Base-by-base conservation (phyloP, 2,888 invertebrate genomes). In the Trichogramma evanescens region DNA sequence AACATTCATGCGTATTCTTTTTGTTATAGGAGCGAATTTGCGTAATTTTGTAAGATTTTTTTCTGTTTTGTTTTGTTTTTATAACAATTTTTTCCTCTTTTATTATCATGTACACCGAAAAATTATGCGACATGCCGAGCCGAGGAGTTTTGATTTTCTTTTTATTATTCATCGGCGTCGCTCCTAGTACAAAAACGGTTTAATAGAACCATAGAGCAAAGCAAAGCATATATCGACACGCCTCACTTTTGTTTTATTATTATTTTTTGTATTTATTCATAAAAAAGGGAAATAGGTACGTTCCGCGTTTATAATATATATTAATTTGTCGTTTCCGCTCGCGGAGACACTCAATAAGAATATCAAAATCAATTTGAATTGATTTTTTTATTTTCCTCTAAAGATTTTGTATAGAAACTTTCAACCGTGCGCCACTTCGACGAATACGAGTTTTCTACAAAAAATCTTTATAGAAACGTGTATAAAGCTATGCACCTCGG, bases 401-500 rank as follows among this genome's bases (percentile, higher is more conserved):
- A 63, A 61, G 56, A 61, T 61, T 63, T 63, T 63, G 46, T 50
- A 59, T 61, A 63, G 63, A 61, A 63, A 63, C 46, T 59, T 61
- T 54, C 44, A 41, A 56, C 46, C 50, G 60, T 39, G 50, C 50
- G 54, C 50, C 40, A 45, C 51, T 9, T 52, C 40, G 53, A 59
- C 43, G 49, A 64, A 59, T 26, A 26, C 26, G 26, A 26, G 52
- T 59, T 62, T 64, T 62, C 64, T 59, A 62, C 50, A 61, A 55
- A 61, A 64, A 64, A 64, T 62, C 50, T 64, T 62, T 61, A 64
- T 59, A 62, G 64, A 64, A 62, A 62, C n/a, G 58, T 26, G 26
- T 64, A 64, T 52, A 59, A 64, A 62, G 51, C 57, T 59, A 52
- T 10, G 10, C 26, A 26, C 26, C 26, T 26, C 26, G 26, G 26